Conservation (phyloP, 2,113 vertebrate species). For the Bungarus multicinctus region DNA sequence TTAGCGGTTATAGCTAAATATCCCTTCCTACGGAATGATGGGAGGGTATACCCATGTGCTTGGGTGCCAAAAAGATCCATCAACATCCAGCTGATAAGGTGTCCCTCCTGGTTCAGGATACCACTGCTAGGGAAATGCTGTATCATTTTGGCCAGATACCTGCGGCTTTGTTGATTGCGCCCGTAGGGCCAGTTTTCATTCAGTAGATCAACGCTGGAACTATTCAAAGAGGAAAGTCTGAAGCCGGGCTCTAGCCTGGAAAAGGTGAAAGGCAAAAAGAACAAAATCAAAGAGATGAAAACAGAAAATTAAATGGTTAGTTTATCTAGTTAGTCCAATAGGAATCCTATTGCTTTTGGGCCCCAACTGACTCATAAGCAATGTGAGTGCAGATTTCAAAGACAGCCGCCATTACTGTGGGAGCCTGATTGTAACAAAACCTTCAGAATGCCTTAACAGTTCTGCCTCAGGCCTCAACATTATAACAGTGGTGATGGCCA, state of each 20-base stretch:
- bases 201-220: background rate
- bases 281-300: background rate
- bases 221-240: background rate
- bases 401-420: background rate
- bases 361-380: background rate
- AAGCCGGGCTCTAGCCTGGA: background rate
- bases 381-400: background rate
- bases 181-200: background rate
- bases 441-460: background rate
- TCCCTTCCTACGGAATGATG: background rate
- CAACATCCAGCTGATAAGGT: background rate
- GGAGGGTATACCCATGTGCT: background rate
- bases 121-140: background rate
- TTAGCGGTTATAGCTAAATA: accelerated
- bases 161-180: background rate
- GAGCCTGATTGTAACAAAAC: background rate
- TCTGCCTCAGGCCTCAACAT: background rate
- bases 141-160: background rate
- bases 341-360: background rate
- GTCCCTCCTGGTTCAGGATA: background rate
- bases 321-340: background rate
- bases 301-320: background rate
- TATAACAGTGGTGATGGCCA: background rate
- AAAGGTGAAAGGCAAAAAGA: background rate
- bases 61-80: background rate